Conservation (phyloP, 2,888 invertebrate species). For the Oscheius sp. region DNA sequence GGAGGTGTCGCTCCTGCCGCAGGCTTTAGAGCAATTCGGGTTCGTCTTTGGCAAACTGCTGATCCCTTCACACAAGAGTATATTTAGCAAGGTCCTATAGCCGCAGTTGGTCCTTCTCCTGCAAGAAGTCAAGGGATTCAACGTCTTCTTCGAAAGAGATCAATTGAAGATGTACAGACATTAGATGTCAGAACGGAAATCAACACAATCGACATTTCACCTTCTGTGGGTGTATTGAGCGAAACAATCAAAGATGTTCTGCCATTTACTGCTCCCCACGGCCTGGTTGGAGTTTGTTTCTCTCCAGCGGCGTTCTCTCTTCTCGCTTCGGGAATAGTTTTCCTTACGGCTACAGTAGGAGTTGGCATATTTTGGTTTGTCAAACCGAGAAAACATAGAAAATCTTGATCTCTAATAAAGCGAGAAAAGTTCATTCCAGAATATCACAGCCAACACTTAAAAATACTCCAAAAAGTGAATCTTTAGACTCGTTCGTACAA, state of each 20-base stretch:
- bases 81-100: neutral
- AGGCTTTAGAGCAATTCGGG: too few relatives aligned
- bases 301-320: slow-evolving; percentile 15
- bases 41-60: neutral
- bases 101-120: neutral
- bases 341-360: slow-evolving; percentile 6
- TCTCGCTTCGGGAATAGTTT: slow-evolving; percentile 2
- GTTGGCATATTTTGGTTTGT: neutral
- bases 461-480: slow-evolving; percentile 4
- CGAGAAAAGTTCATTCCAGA: too few relatives aligned
- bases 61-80: neutral
- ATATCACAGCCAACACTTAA: slow-evolving; percentile 1
- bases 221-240: neutral
- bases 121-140: too few relatives aligned
- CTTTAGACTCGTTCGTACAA: neutral
- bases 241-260: neutral
- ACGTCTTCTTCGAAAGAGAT: slow-evolving; percentile 8
- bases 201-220: slow-evolving; percentile 8
- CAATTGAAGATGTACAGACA: neutral
- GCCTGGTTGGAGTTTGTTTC: slow-evolving; percentile 1
- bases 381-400: neutral
- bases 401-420: slow-evolving; percentile 11
- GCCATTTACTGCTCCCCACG: neutral
- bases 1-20: neutral
- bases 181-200: slow-evolving; percentile 15